phyloP scores from a whole-genome alignment of 2,113 vertebrate species.

The Callopanchax toddi region DNA sequence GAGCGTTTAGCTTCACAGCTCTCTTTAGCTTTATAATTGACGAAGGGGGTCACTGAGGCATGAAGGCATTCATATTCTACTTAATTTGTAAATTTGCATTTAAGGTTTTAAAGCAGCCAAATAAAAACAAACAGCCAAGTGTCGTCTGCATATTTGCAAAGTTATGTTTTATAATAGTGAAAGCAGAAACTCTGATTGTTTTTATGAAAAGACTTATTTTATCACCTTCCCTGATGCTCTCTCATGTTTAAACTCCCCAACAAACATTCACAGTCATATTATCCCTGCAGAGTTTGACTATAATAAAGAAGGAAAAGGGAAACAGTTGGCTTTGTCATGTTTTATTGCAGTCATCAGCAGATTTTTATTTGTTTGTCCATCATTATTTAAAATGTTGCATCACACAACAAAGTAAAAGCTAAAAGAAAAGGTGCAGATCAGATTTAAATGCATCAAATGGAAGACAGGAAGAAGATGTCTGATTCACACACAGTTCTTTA shows the following conservation, averaged over 20 bases:
- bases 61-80: no score
- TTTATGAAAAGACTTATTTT: no score
- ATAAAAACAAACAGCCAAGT: no score
- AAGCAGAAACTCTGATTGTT: no score
- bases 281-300: not conserved
- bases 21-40: no score
- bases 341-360: constrained; percentile 53
- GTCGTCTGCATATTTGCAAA: no score
- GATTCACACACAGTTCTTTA: not conserved
- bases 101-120: no score
- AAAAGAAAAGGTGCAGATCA: constrained; percentile 21
- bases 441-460: constrained; percentile 37
- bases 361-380: not conserved
- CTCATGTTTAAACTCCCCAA: constrained; percentile 7
- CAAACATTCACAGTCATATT: constrained; percentile 15
- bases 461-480: constrained; percentile 50
- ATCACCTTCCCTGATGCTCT: not conserved
- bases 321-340: constrained; percentile 24
- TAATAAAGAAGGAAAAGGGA: constrained; percentile 25
- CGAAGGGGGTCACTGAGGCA: no score
- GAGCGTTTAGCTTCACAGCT: no score
- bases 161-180: no score
- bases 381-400: constrained; percentile 29
- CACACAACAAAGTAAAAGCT: constrained; percentile 29
- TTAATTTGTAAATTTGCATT: no score